Base-by-base conservation (phyloP, 2,113 vertebrate species). In the Istiophorus platypterus region DNA sequence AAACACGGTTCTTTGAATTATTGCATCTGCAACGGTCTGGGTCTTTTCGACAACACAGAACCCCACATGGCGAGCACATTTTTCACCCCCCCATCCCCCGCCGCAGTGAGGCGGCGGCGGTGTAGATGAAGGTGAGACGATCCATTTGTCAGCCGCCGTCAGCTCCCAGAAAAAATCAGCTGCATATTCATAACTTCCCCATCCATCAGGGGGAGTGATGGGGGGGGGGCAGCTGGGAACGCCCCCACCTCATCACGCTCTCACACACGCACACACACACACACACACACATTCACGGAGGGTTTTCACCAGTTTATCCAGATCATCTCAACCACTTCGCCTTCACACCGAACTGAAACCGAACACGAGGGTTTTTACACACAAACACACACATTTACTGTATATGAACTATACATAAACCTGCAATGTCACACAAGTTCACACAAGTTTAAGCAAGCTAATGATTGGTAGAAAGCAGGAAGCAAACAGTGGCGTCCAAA, bases 151-250 rank as follows among this genome's bases (percentile, higher is more conserved):
- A 87, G 69, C n/a, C 20, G 47, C 41, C 64, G n/a, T 68, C 63
- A 58, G 64, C 62, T 39, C 34, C 39, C 45, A 83, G 47, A 54
- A 65, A 71, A 54, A 65, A 71, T 63, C 80, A 79, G 65, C 78
- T 81, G 67, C 85, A 88, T 88, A 88, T 85, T 89, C 82, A 85
- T 84, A 81, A 87, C 69, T 52, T 39, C 61, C 64, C 29, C 8
- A 42, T 89, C 79, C 45, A 72, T 87, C 87, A 85, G 56, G 75
- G 59, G 57, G 64, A 73, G 73, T 14, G 73, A 87, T 52, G 65
- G 57, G 56, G 39, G 70, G 47, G 34, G 72, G 80, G 70, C 58
- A 57, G 72, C 47, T n/a, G 64, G 63, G 45, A 42, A 26, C 51
- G 11, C 47, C 27, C 27, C 47, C n/a, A 39, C 45, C 47, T 71